Evolutionary conservation across 1,140 invertebrate genomes (phyloP), one percentile per base, ranked within the genome.

Genomic region (Eumaeus atala): DNA sequence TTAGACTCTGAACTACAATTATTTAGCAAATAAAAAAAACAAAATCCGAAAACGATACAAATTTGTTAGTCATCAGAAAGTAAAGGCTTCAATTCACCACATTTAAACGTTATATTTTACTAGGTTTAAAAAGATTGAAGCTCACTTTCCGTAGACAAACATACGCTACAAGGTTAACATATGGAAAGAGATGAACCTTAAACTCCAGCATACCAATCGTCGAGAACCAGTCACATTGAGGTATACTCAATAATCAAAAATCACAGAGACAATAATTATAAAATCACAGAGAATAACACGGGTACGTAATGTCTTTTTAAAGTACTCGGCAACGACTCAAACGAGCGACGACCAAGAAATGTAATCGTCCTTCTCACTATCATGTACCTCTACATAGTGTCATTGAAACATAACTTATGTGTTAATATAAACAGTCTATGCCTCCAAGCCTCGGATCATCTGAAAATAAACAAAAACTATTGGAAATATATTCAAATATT

Each of bases 261-360:
- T 44, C 40, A 44, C 40, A 44, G 40, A 44, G 40, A 44, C 40
- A 44, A 44, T 44, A 44, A 44, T 44, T 44, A 44, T 44, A 44
- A 44, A 44, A 44, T 44, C 40, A 44, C 40, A 44, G 40, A 44
- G 40, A 44, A 44, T 16, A 44, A 44, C 40, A 44, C 40, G 40
- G 21, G 40, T 44, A 44, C 40, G 16, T 17, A 28, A 28, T 28
- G 21, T 28, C 21, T 14, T 44, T 44, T 17, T n/a, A 14, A 40
- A 44, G 40, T 44, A 42, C 40, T 4, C 12, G 7, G 40, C 40
- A 38, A 12, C 37, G n/a, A 16, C 8, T 4, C 8, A 42, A 14
- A 12, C 40, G 11, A 28, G 21, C 21, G 21, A 28, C 40, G 40
- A 42, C 12, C 40, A 17, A 9, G 35, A 10, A n/a, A 37, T 28